Conservation (phyloP, 2,113 vertebrate species). For the Phylloscopus whistleri region DNA sequence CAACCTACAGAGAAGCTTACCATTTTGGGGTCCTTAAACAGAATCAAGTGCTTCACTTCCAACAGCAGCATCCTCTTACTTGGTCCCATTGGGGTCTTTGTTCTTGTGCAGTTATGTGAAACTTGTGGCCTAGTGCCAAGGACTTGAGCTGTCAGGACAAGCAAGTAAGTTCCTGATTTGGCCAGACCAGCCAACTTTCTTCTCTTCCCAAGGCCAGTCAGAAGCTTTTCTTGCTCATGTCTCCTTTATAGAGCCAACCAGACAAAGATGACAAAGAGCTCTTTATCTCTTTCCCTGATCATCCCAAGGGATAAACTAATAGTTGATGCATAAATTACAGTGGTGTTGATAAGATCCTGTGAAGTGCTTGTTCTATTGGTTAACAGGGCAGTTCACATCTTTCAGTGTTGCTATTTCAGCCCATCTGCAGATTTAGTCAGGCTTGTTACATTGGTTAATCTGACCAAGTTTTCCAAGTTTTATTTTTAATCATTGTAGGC, state of each 20-base stretch:
- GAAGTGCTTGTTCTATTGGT: background rate
- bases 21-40: fast-evolving
- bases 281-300: background rate
- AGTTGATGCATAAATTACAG: background rate
- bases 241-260: background rate
- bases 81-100: background rate
- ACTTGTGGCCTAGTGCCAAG: fast-evolving
- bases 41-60: background rate
- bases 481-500: background rate
- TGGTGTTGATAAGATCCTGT: background rate
- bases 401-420: background rate
- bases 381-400: background rate
- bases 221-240: background rate
- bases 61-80: background rate
- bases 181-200: background rate
- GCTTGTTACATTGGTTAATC: background rate
- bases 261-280: background rate
- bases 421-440: background rate
- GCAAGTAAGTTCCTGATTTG: background rate
- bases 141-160: background rate
- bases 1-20: background rate
- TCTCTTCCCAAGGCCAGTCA: background rate
- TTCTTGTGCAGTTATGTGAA: background rate
- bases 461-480: background rate
- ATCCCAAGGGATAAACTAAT: background rate